A percentile compares a stretch with the other conserved stretches of the same genome.
Evolutionary conservation across 2,113 vertebrate species (phyloP).

Genomic region (Ammodytes marinus): DNA sequence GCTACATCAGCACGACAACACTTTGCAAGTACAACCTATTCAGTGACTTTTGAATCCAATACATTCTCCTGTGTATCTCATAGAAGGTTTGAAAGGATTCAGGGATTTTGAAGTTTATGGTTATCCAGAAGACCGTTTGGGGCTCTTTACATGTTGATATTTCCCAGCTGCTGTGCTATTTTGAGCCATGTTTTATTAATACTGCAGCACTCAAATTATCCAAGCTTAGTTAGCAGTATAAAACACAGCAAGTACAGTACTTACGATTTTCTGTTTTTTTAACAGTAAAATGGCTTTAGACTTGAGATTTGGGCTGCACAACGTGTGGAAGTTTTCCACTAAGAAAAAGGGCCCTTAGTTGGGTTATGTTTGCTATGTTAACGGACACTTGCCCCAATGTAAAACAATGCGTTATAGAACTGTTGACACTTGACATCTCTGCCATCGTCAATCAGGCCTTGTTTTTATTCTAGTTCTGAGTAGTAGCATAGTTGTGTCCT

Average conservation of each 20-base stretch:
- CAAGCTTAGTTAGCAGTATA: too few relatives aligned
- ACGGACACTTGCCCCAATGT: constrained; percentile 23
- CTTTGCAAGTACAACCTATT: not conserved
- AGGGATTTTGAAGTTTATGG: not conserved
- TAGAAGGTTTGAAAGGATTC: not conserved
- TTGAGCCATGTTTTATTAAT: not conserved
- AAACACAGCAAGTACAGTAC: too few relatives aligned
- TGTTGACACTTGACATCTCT: not conserved
- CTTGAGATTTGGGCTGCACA: too few relatives aligned
- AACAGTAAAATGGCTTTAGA: constrained; percentile 16
- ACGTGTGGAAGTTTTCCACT: constrained; percentile 27
- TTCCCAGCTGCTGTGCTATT: constrained; percentile 11
- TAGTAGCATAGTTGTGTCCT: not conserved
- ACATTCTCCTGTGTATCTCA: not conserved
- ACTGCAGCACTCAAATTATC: not conserved
- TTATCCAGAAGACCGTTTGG: not conserved
- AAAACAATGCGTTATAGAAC: constrained; percentile 4
- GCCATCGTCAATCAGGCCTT: not conserved
- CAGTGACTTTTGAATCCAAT: not conserved
- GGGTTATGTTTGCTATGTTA: constrained; percentile 27
- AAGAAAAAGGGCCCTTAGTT: constrained; percentile 27
- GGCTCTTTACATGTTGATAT: not conserved
- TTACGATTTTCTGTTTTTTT: constrained; percentile 35
- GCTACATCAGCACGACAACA: not conserved
- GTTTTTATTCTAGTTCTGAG: not conserved